Conservation (phyloP, 2,888 invertebrate genomes). For the Chromoteleia sp. region DNA sequence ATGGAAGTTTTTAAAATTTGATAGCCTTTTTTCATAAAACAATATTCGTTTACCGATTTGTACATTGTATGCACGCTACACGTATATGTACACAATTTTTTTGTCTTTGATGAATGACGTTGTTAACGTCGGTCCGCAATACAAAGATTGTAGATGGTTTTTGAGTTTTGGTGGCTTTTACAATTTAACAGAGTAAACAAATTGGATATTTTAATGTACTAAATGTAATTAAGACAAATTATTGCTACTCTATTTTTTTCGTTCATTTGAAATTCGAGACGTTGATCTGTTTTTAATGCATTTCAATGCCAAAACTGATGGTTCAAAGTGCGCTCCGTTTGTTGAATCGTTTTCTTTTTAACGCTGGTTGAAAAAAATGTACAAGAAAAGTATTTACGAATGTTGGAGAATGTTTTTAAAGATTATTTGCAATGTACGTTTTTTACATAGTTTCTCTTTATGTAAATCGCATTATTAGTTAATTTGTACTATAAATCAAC, state of each 20-base stretch:
- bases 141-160: conserved; percentile 3
- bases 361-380: conserved; percentile 5
- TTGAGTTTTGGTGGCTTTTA: conserved; percentile 21
- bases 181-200: conserved; percentile 16
- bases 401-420: conserved; percentile 43
- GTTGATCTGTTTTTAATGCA: conserved; percentile 11
- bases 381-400: conserved; percentile 35
- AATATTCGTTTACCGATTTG: conserved; percentile 7
- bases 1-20: neutral
- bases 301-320: conserved; percentile 29
- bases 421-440: conserved; percentile 31
- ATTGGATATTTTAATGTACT: conserved; percentile 17
- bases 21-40: neutral
- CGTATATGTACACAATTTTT: conserved; percentile 25
- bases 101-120: conserved; percentile 12
- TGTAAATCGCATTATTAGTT: conserved; percentile 49
- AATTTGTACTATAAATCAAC: conserved; percentile 76
- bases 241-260: neutral
- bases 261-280: neutral
- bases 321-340: conserved; percentile 20
- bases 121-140: conserved; percentile 9
- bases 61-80: conserved; percentile 26
- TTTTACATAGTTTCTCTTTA: conserved; percentile 21
- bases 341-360: conserved; percentile 8
- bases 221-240: neutral